These are phyloP conservation scores for Varecia variegata DNA, from an alignment of 2,797 vertebrate genomes.

Conservation along the genomic window DNA sequence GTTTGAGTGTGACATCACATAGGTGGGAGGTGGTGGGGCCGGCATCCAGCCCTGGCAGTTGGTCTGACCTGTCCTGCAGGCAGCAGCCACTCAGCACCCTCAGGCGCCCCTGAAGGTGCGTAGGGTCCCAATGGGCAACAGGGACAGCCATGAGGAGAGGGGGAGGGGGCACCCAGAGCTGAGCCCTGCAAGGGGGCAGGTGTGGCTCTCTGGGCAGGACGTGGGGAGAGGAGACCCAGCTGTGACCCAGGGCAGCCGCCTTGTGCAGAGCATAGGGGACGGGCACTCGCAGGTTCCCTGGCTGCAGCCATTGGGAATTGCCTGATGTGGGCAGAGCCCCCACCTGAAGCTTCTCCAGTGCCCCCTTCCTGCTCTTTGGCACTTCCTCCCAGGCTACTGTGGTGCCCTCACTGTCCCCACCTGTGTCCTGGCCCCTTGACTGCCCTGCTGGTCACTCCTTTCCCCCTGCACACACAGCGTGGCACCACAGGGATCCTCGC, in stretches of 20 bases:
- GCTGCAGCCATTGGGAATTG: neutral
- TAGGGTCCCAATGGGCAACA: neutral
- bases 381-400: neutral
- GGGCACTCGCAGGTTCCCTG: neutral
- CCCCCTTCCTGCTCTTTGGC: neutral
- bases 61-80: neutral
- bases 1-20: neutral
- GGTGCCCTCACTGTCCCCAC: neutral
- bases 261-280: neutral
- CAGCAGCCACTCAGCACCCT: neutral
- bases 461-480: too few relatives aligned
- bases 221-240: neutral
- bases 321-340: neutral
- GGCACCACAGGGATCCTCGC: neutral
- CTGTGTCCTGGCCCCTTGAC: neutral
- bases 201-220: neutral
- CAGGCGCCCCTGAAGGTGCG: neutral
- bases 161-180: neutral
- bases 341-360: neutral
- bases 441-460: neutral
- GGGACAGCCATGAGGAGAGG: neutral
- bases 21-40: neutral
- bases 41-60: neutral
- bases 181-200: too few relatives aligned
- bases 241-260: neutral